Base-by-base conservation (phyloP, 2,888 invertebrate genomes). In the Eristalis pertinax region DNA sequence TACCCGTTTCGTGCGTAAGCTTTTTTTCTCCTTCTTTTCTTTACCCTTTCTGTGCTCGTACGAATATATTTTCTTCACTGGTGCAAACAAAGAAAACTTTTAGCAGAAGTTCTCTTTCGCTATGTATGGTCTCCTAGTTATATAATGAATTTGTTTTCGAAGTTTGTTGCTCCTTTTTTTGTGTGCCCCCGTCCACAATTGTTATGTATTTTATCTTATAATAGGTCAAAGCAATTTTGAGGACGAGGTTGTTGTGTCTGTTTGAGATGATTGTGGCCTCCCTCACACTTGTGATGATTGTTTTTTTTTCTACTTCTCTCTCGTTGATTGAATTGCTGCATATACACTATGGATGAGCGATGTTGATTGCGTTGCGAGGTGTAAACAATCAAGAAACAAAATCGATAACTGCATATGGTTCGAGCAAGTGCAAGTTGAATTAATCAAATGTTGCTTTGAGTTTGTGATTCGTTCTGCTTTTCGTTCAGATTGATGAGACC, bases 51-150 rank as follows among this genome's bases (percentile, higher is more conserved):
- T n/a, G n/a, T n/a, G n/a, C n/a, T n/a, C n/a, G n/a, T n/a, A n/a
- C n/a, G n/a, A n/a, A 0, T 50, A n/a, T 50, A n/a, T 50, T 32
- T 60, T 78, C 62, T 32, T 69, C 65, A n/a, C n/a, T n/a, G 19
- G 29, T 41, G 62, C 78, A 70, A 74, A 85, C 77, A 81, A 77
- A 85, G 85, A 70, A 81, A 81, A 77, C 19, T 60, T 10, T 76
- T 41, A 19, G 19, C 19, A 50, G 50, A 50, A 50, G 15, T 68
- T 56, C 29, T 22, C 19, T 13, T 60, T 73, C 22, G 70, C 72
- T 70, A 35, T 32, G 22, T 63, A 24, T 43, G 76, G 35, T 75
- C 35, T 75, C 35, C 13, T 43, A 19, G 77, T 84, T 84, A 78
- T 74, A 74, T 84, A 84, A 84, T 24, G 50, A 38, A n/a, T 43